These are phyloP conservation scores for Anisognathus igniventris DNA, from an alignment of 2,797 vertebrate genomes.

Conservation along the genomic window DNA sequence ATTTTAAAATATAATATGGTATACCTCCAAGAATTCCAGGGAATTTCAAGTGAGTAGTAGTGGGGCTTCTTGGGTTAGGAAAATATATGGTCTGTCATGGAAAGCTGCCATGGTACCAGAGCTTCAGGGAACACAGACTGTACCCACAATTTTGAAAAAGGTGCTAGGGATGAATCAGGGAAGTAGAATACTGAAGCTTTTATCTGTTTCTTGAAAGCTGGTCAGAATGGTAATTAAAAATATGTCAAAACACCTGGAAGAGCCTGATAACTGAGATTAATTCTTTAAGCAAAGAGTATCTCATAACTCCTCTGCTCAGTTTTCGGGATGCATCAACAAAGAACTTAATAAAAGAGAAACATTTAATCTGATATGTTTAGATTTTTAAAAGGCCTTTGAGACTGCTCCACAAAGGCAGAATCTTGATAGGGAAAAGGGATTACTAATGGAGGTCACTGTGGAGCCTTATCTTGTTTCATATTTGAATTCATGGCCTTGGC, in stretches of 20 bases:
- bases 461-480: slow-evolving; percentile 16
- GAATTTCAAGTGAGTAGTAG: not conserved
- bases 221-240: not conserved
- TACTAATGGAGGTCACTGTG: slow-evolving; percentile 7
- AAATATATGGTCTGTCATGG: not conserved
- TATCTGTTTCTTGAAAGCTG: not conserved
- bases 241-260: not conserved
- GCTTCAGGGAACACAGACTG: not conserved
- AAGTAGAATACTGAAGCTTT: not conserved
- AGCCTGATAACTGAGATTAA: not conserved
- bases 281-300: not conserved
- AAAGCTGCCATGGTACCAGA: not conserved
- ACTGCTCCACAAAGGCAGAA: not conserved
- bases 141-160: not conserved
- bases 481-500: not conserved
- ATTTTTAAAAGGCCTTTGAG: slow-evolving; percentile 15
- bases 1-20: not conserved
- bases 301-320: slow-evolving; percentile 18
- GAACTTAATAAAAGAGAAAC: slow-evolving; percentile 34
- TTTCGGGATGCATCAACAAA: not conserved
- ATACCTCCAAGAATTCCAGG: not conserved
- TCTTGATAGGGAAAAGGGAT: slow-evolving; percentile 1
- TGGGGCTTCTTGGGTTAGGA: not conserved
- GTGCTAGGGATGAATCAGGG: not conserved
- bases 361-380: slow-evolving; percentile 12